phyloP scores from a whole-genome alignment of 2,797 vertebrate species.

The Tolypeutes matacus region DNA sequence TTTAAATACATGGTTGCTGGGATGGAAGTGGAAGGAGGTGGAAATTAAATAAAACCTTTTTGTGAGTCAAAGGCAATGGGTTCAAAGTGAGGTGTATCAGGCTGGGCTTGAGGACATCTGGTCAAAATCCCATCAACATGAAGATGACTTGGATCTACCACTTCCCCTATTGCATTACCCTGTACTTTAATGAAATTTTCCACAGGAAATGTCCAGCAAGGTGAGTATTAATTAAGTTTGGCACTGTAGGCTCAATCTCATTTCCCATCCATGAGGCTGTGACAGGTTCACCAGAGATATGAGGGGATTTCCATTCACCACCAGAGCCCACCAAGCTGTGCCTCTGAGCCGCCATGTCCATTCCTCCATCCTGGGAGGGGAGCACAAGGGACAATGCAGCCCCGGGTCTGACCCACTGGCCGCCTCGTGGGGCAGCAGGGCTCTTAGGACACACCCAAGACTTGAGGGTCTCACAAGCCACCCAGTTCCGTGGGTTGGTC shows the following conservation, averaged over 20 bases:
- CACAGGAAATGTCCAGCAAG: not conserved
- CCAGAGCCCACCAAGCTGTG: not conserved
- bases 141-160: too few relatives aligned
- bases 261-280: not conserved
- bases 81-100: not conserved
- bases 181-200: not conserved
- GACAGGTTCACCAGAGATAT: not conserved
- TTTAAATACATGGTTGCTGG: not conserved
- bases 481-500: not conserved
- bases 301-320: not conserved
- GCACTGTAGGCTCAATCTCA: not conserved
- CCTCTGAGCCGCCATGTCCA: not conserved
- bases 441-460: too few relatives aligned
- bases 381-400: not conserved
- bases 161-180: not conserved
- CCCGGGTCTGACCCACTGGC: not conserved
- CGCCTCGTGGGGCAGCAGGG: not conserved
- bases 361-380: not conserved
- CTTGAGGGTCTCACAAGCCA: not conserved
- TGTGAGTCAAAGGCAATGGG: not conserved
- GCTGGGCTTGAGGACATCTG: not conserved
- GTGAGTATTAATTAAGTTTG: not conserved
- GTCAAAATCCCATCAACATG: not conserved
- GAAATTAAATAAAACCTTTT: not conserved
- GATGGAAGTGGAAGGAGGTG: not conserved